These are phyloP conservation scores for Chloroceryle aenea DNA, from an alignment of 2,113 vertebrate species.

Conservation along the genomic window DNA sequence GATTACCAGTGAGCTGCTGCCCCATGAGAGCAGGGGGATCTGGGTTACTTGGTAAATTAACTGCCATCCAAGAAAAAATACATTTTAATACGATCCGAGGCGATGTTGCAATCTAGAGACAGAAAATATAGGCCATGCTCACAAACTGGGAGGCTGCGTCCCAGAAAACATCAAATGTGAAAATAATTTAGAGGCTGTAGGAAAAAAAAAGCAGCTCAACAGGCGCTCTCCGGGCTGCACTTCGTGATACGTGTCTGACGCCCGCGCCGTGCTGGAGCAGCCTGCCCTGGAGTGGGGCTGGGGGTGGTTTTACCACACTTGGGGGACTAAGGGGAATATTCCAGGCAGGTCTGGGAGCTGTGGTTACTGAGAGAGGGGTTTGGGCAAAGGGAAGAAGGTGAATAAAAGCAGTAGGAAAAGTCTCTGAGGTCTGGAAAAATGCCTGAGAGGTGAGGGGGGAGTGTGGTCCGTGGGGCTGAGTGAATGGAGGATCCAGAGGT, in stretches of 20 bases:
- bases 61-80: background rate
- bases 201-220: background rate
- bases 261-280: rapidly evolving
- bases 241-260: rapidly evolving
- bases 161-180: slow-evolving; percentile 13
- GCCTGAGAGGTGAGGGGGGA: background rate
- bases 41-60: background rate
- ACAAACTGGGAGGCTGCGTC: background rate
- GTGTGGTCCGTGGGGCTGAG: rapidly evolving
- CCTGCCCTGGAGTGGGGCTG: rapidly evolving
- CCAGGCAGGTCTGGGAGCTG: background rate
- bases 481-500: background rate
- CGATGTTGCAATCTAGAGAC: background rate
- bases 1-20: rapidly evolving
- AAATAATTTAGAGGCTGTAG: background rate
- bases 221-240: background rate
- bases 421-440: background rate
- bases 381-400: background rate
- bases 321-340: background rate
- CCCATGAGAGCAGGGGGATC: rapidly evolving
- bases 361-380: background rate
- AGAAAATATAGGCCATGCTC: background rate
- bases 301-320: background rate
- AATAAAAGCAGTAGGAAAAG: background rate
- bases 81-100: background rate